Base-by-base conservation (phyloP, 2,888 invertebrate species). In the Sesia apiformis region DNA sequence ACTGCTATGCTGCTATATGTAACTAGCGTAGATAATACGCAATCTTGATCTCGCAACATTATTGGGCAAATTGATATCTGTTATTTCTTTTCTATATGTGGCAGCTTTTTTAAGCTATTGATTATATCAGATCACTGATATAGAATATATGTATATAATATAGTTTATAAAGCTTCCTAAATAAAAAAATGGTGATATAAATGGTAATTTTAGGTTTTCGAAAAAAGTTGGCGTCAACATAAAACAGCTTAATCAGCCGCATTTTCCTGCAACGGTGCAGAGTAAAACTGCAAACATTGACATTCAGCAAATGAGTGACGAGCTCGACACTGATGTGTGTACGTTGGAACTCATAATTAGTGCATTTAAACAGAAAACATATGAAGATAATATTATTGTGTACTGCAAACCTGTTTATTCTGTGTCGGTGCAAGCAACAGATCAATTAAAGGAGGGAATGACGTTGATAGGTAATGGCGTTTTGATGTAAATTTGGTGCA, bases 331-430 rank as follows among this genome's bases (percentile, higher is more conserved):
- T 0, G 92, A 93, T 38, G 84, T 90, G 40, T 91, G 93, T 58
- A 93, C 94, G 7, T 73, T 94, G 52, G 91, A 92, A 51, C 83
- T 95, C 3, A 94, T 96, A 39, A 76, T 95, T n/a, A 94, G 94
- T 58, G 95, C 94, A 0, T 90, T 97, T 55, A 90, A 91, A 52
- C 93, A 93, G 74, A 91, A 93, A 38, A 84, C 92, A 4, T 91
- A 93, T 59, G 93, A 94, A 70, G 97, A 97, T 76, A 92, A 95
- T 60, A 72, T 85, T 4, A 92, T 97, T 57, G 90, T 91, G 6
- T 94, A 93, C 69, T 81, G 83, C 57, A 81, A 92, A 60, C 96
- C 96, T 0, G 84, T 97, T 5, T 97, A 97, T 72, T 94, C 94
- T 55, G 90, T 93, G 59, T 92, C 93, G 8, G 81, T 96, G n/a